Evolutionary conservation across 64 coral and sea anemone genomes (phyloP).

Genomic region (Montipora efflorescens): DNA sequence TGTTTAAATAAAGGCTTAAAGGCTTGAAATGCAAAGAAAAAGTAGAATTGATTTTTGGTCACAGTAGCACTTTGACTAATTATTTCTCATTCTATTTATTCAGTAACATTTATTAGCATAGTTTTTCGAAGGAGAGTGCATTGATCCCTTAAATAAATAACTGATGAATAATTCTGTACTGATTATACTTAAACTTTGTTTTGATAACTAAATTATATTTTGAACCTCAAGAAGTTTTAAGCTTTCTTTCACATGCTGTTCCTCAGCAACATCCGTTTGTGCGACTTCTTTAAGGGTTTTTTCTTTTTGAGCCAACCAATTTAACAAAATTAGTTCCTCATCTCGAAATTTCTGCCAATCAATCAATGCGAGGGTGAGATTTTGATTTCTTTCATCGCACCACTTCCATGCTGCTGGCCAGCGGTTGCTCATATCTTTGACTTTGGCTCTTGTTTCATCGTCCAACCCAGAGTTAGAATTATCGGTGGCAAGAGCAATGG

Average conservation of each 20-base stretch:
- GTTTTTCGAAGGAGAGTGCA: no score
- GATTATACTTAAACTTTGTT: neutral
- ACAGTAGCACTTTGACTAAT: no score
- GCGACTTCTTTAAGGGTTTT: conserved; percentile 77
- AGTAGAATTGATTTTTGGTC: no score
- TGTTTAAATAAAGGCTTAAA: no score
- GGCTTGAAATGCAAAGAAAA: no score
- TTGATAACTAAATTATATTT: neutral
- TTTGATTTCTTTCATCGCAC: conserved; percentile 70
- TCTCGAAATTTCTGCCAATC: conserved; percentile 95
- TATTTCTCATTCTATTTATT: no score
- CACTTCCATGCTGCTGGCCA: conserved; percentile 85
- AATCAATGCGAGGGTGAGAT: conserved; percentile 50
- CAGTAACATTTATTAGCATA: no score
- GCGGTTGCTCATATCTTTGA: conserved; percentile 68
- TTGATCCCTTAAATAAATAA: no score
- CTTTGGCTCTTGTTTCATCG: conserved; percentile 64
- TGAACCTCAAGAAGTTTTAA: conserved; percentile 66
- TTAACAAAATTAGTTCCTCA: conserved; percentile 83
- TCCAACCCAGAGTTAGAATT: conserved; percentile 78
- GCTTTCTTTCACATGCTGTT: conserved; percentile 70
- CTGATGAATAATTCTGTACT: no score
- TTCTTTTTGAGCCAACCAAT: conserved; percentile 85
- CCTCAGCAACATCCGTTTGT: conserved; percentile 79
- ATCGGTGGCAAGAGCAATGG: conserved; percentile 71